phyloP scores from a whole-genome alignment of 2,113 vertebrate genomes.

The Riparia riparia region DNA sequence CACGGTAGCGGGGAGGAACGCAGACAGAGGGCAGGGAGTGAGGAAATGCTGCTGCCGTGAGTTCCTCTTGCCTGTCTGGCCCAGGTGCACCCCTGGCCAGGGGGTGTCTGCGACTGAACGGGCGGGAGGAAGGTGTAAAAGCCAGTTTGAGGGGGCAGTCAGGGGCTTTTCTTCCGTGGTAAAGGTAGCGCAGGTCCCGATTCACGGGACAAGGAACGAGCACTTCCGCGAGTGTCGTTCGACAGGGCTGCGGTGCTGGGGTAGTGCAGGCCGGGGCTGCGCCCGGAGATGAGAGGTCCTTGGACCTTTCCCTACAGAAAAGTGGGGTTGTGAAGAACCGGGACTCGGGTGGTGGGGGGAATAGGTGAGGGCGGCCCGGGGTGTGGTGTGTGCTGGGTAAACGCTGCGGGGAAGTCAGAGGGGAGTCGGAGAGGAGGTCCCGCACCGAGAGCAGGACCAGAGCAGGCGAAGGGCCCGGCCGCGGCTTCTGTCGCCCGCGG shows the following conservation, averaged over 20 bases:
- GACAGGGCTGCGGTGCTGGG: background rate
- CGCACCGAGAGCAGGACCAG: background rate
- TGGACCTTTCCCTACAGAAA: background rate
- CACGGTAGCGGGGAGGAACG: rapidly evolving
- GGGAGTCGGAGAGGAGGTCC: background rate
- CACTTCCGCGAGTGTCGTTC: background rate
- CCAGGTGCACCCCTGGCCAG: background rate
- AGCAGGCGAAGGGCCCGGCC: background rate
- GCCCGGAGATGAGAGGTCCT: background rate
- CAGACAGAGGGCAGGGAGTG: rapidly evolving
- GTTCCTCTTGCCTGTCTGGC: background rate
- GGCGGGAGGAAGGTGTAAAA: background rate
- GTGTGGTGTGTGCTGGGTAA: background rate
- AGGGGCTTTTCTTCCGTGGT: background rate
- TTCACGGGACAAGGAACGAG: background rate
- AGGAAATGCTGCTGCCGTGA: background rate
- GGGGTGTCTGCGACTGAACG: rapidly evolving
- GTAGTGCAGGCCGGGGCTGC: background rate
- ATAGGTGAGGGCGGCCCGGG: rapidly evolving
- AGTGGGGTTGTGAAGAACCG: background rate
- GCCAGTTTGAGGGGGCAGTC: background rate
- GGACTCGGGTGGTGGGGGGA: background rate
- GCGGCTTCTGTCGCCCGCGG: no score
- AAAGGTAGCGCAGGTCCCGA: background rate
- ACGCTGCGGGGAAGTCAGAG: background rate